Conservation (phyloP, 2,113 vertebrate species). For the Carassius gibelio region DNA sequence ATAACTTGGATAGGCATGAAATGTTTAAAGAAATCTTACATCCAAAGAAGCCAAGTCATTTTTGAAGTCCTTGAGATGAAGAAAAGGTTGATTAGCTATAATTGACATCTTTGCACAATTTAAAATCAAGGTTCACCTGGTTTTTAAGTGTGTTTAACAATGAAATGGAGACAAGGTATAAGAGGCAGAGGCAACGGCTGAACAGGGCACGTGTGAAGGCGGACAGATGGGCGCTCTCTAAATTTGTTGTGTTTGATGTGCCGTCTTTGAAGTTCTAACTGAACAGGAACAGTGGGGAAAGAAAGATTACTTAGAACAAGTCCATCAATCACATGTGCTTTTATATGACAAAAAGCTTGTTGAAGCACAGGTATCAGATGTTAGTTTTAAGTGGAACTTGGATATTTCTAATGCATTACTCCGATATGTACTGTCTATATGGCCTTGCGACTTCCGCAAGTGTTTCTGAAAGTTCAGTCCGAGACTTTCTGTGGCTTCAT, state of each 20-base stretch:
- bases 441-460: slow-evolving; percentile 16
- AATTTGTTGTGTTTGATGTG: slow-evolving; percentile 55
- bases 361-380: neutral
- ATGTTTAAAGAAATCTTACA: neutral
- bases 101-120: neutral
- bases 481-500: slow-evolving; percentile 36
- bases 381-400: neutral
- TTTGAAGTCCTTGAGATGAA: neutral
- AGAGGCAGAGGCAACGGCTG: neutral
- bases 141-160: neutral
- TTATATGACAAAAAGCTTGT: slow-evolving; percentile 7
- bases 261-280: slow-evolving; percentile 55
- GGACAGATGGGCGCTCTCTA: slow-evolving; percentile 18
- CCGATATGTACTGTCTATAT: neutral
- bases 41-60: neutral
- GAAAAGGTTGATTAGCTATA: neutral
- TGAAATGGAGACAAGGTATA: neutral
- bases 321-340: slow-evolving; percentile 3
- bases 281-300: slow-evolving; percentile 17
- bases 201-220: neutral
- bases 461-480: slow-evolving; percentile 6
- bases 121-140: neutral
- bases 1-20: neutral
- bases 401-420: slow-evolving; percentile 25
- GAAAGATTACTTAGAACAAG: neutral